A percentile compares a stretch with the other conserved stretches of the same genome.
Conservation (phyloP, 1,140 invertebrate genomes). For the Leptinotarsa defecta region DNA sequence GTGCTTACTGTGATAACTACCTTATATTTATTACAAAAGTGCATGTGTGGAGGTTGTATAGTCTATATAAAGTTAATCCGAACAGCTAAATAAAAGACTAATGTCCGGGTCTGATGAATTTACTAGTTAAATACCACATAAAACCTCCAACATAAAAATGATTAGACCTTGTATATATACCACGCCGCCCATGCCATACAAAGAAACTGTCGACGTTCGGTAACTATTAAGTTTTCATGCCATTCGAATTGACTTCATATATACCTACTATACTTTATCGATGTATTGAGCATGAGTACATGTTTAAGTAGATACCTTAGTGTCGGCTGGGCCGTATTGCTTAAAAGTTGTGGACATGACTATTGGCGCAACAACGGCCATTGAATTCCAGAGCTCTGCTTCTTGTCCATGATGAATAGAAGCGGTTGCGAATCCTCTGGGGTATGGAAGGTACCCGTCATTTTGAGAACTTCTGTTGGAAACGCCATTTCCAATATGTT, state of each 20-base stretch:
- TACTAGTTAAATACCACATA: neutral
- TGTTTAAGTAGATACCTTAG: constrained; percentile 20
- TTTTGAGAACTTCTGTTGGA: constrained; percentile 60
- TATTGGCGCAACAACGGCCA: constrained; percentile 86
- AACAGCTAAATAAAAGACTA: too few species aligned
- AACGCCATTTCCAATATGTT: neutral
- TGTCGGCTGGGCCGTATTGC: constrained; percentile 69
- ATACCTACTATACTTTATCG: too few species aligned
- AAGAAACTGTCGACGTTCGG: too few species aligned
- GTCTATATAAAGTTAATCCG: too few species aligned
- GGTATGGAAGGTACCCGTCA: constrained; percentile 51
- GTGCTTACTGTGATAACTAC: neutral
- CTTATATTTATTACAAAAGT: too few species aligned
- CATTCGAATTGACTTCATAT: too few species aligned
- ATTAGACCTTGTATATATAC: too few species aligned
- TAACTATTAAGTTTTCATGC: too few species aligned
- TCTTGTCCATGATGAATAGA: constrained; percentile 91
- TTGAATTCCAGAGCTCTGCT: constrained; percentile 80
- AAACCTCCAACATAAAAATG: neutral
- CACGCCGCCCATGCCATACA: too few species aligned
- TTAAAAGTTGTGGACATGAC: constrained; percentile 92
- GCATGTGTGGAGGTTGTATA: too few species aligned
- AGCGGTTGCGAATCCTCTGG: constrained; percentile 78
- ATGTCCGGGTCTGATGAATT: too few species aligned
- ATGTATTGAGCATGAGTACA: too few species aligned